A percentile compares a stretch with the other conserved stretches of the same genome.
phyloP scores from a whole-genome alignment of 2,797 vertebrate species.

The Oryzias sinensis region DNA sequence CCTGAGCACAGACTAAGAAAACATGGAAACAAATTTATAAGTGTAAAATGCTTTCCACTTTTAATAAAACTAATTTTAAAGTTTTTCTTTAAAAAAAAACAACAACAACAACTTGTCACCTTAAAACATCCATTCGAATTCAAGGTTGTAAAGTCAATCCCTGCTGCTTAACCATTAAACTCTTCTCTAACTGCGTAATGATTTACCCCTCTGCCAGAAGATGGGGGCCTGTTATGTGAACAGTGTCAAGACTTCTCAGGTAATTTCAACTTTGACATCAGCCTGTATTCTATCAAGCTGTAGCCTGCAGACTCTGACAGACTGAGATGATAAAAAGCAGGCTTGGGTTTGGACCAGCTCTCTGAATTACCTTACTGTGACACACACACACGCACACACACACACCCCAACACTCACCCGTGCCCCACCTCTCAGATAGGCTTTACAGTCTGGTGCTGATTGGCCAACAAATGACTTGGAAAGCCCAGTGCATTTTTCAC shows the following conservation, averaged over 20 bases:
- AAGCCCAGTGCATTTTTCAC: conserved; percentile 42
- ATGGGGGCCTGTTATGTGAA: conserved; percentile 24
- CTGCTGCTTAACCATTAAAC: conserved; percentile 38
- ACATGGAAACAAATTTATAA: no score
- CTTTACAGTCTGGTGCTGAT: conserved; percentile 32
- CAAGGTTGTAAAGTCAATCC: conserved; percentile 1
- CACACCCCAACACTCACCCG: no score
- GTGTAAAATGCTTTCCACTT: no score
- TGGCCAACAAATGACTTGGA: conserved; percentile 52
- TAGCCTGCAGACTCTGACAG: conserved; percentile 37
- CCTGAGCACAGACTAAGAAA: no score
- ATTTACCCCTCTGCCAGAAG: conserved; percentile 30
- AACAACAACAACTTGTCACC: no score
- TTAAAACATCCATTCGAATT: background rate
- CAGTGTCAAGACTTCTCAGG: conserved; percentile 23
- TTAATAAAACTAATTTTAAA: no score
- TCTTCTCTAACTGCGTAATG: conserved; percentile 19
- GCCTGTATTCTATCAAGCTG: conserved; percentile 51
- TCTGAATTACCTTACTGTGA: conserved; percentile 48
- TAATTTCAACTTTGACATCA: conserved; percentile 17
- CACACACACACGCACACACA: background rate
- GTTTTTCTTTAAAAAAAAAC: no score
- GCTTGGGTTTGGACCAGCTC: conserved; percentile 56
- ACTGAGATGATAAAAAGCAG: conserved; percentile 33
- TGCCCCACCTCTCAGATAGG: conserved; percentile 29